Conservation (phyloP, 92 coral and sea anemone species). For the Montipora capitata region DNA sequence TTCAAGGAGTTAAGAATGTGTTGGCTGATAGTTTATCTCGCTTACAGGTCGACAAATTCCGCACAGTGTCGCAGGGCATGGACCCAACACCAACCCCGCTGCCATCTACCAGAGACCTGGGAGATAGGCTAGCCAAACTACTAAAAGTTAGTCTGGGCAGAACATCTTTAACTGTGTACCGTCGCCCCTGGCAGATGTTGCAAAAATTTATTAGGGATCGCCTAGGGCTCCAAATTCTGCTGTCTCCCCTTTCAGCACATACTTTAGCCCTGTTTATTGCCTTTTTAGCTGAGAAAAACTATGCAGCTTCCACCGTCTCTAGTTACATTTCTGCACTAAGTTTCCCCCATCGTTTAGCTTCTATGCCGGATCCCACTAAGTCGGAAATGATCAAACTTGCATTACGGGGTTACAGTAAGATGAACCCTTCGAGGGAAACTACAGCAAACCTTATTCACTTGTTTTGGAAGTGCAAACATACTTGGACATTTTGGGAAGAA, state of each 20-base stretch:
- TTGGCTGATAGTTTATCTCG: slow-evolving; percentile 57
- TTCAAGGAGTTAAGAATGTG: slow-evolving; percentile 39
- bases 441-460: too few relatives aligned
- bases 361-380: too few relatives aligned
- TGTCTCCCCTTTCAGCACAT: slow-evolving; percentile 1
- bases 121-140: slow-evolving; percentile 19
- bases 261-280: slow-evolving; percentile 36
- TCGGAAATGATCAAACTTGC: slow-evolving; percentile 9
- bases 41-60: slow-evolving; percentile 55
- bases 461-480: too few relatives aligned
- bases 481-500: too few relatives aligned
- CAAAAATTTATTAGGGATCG: slow-evolving; percentile 1
- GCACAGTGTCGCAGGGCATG: slow-evolving; percentile 18
- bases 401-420: not conserved
- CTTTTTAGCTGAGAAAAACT: slow-evolving; percentile 8
- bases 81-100: slow-evolving; percentile 41
- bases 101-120: slow-evolving; percentile 51
- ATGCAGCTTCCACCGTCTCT: slow-evolving; percentile 6
- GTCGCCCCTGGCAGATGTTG: slow-evolving; percentile 12
- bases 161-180: not conserved
- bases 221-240: slow-evolving; percentile 3
- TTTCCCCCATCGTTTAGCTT: not conserved
- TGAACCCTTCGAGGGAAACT: not conserved
- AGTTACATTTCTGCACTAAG: slow-evolving; percentile 5
- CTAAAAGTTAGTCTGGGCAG: slow-evolving; percentile 9